phyloP scores from a whole-genome alignment of 2,888 invertebrate species.

The Arrhopalites spinosus region DNA sequence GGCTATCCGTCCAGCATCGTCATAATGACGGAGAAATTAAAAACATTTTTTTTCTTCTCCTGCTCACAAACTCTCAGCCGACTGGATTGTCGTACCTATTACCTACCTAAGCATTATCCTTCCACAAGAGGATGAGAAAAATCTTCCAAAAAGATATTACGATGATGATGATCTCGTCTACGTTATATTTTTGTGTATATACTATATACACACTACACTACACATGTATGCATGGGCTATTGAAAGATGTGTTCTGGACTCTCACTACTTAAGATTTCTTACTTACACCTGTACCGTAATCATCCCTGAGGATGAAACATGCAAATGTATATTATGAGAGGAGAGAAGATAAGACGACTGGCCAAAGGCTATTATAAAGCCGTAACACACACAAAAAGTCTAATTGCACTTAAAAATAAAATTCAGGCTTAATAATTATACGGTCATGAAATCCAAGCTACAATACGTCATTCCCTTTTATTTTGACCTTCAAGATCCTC shows the following conservation, averaged over 20 bases:
- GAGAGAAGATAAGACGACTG: slow-evolving; percentile 16
- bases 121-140: not conserved
- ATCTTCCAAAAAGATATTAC: not conserved
- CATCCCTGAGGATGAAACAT: slow-evolving; percentile 11
- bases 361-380: slow-evolving; percentile 43
- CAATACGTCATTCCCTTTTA: slow-evolving; percentile 29
- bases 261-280: not conserved
- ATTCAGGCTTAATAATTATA: slow-evolving; percentile 51
- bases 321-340: slow-evolving; percentile 18
- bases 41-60: slow-evolving; percentile 29
- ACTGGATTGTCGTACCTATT: slow-evolving; percentile 23
- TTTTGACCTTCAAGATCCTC: slow-evolving; percentile 45
- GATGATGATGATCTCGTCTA: not conserved
- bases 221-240: not conserved
- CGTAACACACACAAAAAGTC: slow-evolving; percentile 46
- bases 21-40: slow-evolving; percentile 35
- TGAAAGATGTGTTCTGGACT: not conserved
- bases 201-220: not conserved
- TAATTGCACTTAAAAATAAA: slow-evolving; percentile 54
- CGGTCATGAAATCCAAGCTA: slow-evolving; percentile 42
- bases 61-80: not conserved
- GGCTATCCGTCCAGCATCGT: slow-evolving; percentile 15
- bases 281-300: not conserved
- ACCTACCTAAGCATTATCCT: not conserved
- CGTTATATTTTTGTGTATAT: not conserved